Conservation (phyloP, 2,113 vertebrate species). For the Toxostoma redivivum region DNA sequence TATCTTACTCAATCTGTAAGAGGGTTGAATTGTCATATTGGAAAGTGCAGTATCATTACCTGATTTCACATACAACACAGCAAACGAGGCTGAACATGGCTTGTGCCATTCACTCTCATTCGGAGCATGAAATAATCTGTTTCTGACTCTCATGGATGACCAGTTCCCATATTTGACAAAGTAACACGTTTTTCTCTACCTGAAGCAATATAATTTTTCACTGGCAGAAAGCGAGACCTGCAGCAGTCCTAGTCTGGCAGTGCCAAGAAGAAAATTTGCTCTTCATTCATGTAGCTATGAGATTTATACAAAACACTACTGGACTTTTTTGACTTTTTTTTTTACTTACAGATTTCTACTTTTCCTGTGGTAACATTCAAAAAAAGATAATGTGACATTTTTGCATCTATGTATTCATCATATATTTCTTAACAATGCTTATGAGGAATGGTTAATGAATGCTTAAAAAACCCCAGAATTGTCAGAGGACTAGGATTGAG, state of each 20-base stretch:
- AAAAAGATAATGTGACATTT: background rate
- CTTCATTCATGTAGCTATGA: background rate
- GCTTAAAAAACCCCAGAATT: fast-evolving
- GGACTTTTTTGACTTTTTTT: background rate
- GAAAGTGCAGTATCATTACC: background rate
- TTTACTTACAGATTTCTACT: background rate
- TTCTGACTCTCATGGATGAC: background rate
- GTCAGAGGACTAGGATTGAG: background rate
- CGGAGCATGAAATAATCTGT: background rate
- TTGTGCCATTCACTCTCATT: background rate
- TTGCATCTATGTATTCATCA: background rate
- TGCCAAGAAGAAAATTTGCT: background rate
- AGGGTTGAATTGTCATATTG: background rate
- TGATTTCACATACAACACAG: background rate
- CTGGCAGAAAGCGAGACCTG: background rate
- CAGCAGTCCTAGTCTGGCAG: background rate
- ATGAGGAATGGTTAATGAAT: background rate
- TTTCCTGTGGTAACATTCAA: background rate
- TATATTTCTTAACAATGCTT: background rate
- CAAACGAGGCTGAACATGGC: background rate
- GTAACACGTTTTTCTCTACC: background rate
- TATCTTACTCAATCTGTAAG: background rate
- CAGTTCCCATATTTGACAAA: background rate
- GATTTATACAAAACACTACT: background rate
- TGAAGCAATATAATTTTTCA: background rate